phyloP scores from a whole-genome alignment of 2,113 vertebrate species.

The Melanerpes formicivorus region DNA sequence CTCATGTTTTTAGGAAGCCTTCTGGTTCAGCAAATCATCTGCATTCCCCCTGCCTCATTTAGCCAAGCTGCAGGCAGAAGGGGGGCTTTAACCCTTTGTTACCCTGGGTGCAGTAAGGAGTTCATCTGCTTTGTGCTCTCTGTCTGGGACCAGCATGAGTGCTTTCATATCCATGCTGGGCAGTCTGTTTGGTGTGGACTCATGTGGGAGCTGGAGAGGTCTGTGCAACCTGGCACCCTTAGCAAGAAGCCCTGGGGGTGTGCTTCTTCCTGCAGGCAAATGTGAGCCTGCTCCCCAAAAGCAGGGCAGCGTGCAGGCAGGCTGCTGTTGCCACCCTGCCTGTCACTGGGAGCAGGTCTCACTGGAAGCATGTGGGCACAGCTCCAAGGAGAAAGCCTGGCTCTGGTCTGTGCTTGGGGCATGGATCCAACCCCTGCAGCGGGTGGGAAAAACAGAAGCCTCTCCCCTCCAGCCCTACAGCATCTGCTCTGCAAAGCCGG shows the following conservation, averaged over 20 bases:
- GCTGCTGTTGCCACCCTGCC: neutral
- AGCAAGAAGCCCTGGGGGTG: neutral
- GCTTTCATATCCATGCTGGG: neutral
- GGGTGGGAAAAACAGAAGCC: neutral
- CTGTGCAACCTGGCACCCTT: neutral
- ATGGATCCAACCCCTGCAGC: neutral
- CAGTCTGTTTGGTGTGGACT: neutral
- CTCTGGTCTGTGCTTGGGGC: neutral
- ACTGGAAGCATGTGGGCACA: accelerated
- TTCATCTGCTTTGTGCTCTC: accelerated
- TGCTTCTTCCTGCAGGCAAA: neutral
- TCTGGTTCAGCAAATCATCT: neutral
- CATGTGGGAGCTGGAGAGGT: neutral
- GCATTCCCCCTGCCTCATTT: neutral
- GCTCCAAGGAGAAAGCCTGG: neutral
- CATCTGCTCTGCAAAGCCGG: neutral
- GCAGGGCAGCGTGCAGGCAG: neutral
- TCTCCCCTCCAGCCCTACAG: neutral
- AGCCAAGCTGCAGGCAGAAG: neutral
- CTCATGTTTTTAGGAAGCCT: neutral
- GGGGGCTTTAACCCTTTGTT: neutral
- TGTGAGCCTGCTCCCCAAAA: neutral
- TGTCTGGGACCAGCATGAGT: neutral
- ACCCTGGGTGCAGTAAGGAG: accelerated
- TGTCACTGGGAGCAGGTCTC: neutral